A percentile compares a stretch with the other conserved stretches of the same genome.
phyloP scores from a whole-genome alignment of 2,888 invertebrate species.

The Horisme vitalbata region DNA sequence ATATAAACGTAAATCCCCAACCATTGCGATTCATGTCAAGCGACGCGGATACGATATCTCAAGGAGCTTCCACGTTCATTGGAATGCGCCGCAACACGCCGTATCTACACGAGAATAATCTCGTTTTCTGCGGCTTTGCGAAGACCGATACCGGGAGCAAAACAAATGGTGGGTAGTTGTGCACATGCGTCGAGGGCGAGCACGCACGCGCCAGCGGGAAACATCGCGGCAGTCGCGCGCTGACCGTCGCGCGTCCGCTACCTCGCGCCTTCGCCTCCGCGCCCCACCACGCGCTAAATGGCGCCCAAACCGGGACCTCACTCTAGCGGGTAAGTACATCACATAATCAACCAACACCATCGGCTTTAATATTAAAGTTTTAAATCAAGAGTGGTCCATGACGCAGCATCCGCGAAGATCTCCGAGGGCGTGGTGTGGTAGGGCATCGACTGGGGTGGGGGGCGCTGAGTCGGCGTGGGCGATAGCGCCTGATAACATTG shows the following conservation, averaged over 20 bases:
- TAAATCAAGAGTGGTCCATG: slow-evolving; percentile 47
- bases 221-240: slow-evolving; percentile 65
- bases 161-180: slow-evolving; percentile 65
- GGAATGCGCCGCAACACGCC: slow-evolving; percentile 59
- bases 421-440: slow-evolving; percentile 69
- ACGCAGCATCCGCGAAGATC: slow-evolving; percentile 58
- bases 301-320: slow-evolving; percentile 72
- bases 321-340: slow-evolving; percentile 71
- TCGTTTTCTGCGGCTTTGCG: slow-evolving; percentile 67
- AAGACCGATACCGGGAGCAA: slow-evolving; percentile 60
- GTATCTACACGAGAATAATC: slow-evolving; percentile 68
- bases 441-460: slow-evolving; percentile 52
- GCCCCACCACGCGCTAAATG: slow-evolving; percentile 72
- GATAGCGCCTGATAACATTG: slow-evolving; percentile 72
- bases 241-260: slow-evolving; percentile 59
- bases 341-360: slow-evolving; percentile 36
- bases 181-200: slow-evolving; percentile 68
- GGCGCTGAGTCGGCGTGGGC: slow-evolving; percentile 63
- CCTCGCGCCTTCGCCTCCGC: slow-evolving; percentile 43
- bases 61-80: slow-evolving; percentile 56
- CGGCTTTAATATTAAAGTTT: slow-evolving; percentile 4
- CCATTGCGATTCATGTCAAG: slow-evolving; percentile 52
- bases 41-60: slow-evolving; percentile 51
- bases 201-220: slow-evolving; percentile 59
- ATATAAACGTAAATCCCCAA: slow-evolving; percentile 27